A percentile compares a stretch with the other conserved stretches of the same genome.
Evolutionary conservation across 2,113 vertebrate genomes (phyloP).

Genomic region (Halichoerus grypus): DNA sequence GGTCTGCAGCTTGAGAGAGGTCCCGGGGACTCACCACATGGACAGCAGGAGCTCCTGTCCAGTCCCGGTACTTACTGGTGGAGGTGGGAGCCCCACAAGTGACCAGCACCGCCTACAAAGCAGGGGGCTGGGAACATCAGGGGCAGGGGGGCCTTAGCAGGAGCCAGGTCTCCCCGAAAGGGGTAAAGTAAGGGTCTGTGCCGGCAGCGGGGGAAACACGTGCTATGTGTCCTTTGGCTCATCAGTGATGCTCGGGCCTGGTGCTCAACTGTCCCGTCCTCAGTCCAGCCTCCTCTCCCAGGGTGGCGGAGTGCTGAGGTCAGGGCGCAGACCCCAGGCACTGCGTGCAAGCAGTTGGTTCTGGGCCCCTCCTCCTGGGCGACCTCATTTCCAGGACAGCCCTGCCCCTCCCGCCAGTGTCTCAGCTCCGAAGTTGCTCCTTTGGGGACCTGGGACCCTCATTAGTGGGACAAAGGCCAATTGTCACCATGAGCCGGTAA

Average conservation of each 20-base stretch:
- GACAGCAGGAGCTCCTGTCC: neutral
- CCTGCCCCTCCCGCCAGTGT: neutral
- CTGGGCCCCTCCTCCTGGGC: neutral
- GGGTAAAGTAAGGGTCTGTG: fast-evolving
- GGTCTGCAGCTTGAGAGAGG: no score
- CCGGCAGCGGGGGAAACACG: fast-evolving
- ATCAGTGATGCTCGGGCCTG: fast-evolving
- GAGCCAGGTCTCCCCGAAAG: fast-evolving
- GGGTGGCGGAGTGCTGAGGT: neutral
- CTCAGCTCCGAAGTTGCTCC: neutral
- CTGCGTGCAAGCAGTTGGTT: neutral
- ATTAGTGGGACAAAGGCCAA: neutral
- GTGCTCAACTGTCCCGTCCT: neutral
- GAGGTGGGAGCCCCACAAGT: fast-evolving
- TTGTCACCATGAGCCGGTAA: neutral
- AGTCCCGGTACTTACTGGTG: neutral
- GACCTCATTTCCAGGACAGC: neutral
- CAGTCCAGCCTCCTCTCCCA: neutral
- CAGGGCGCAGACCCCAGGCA: neutral
- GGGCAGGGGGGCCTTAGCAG: neutral
- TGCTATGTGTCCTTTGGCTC: fast-evolving
- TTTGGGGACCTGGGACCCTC: neutral
- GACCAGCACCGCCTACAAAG: fast-evolving
- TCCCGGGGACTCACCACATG: fast-evolving
- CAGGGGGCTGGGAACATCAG: neutral